Percentiles rank a stretch among this genome's conserved stretches.
Evolutionary conservation across 2,113 vertebrate genomes (phyloP).

Genomic region (Merops nubicus): DNA sequence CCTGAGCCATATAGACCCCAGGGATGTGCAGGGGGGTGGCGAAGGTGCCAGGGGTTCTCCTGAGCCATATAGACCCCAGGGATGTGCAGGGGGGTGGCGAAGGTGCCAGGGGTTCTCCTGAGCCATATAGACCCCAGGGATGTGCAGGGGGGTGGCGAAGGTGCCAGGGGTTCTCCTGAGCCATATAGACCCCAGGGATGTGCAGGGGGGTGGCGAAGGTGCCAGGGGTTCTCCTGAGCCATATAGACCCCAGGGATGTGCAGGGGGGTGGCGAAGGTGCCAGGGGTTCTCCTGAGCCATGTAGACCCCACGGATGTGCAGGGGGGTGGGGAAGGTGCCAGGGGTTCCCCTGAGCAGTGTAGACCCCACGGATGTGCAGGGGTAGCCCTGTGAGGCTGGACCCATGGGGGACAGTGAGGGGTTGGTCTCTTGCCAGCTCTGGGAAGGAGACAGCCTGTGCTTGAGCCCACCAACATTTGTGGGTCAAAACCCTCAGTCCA

Average conservation of each 20-base stretch:
- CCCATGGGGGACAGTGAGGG: too few species aligned
- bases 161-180: background rate
- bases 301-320: background rate
- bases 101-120: background rate
- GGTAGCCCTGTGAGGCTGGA: background rate
- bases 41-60: background rate
- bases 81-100: background rate
- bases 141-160: background rate
- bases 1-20: accelerated
- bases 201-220: background rate
- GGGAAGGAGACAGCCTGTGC: background rate
- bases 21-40: background rate
- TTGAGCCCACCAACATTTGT: background rate
- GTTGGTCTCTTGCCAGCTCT: background rate
- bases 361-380: background rate
- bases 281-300: background rate
- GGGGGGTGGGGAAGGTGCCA: background rate
- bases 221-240: background rate
- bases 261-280: background rate
- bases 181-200: background rate
- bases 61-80: background rate
- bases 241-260: background rate
- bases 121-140: background rate
- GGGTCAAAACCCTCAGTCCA: background rate
- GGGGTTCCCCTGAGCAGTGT: background rate